Base-by-base conservation (phyloP, 2,888 invertebrate species). In the Lordiphosa fenestrarum region DNA sequence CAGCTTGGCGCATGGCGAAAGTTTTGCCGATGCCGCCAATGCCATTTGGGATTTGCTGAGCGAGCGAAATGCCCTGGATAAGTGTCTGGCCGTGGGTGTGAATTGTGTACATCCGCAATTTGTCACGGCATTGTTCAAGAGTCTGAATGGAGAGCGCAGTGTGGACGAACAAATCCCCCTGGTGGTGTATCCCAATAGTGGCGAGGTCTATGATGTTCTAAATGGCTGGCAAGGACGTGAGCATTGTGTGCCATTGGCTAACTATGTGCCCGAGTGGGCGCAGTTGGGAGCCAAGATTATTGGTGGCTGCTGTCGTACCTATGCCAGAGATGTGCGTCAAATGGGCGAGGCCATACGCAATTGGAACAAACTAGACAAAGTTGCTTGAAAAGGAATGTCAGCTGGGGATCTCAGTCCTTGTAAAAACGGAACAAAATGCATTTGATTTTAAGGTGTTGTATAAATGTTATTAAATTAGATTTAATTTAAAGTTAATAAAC, bases 161-260 rank as follows among this genome's bases (percentile, higher is more conserved):
- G 80, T 87, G 3, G 88, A 72, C 71, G 88, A 90, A 6, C 84
- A 71, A 49, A 92, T 96, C 59, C 95, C 96, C 2, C 90, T 97
- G 53, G 93, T 98, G 56, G 96, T 95, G 23, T 98, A 98, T 90
- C 97, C 98, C 3, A 98, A 98, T 88, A 96, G 96, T 81, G 98
- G 98, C 0, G 90, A 90, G 60, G 71, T 87, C 0, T 88, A 88
- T 46, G 83, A 86, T 58, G 86, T 87, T 7, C 60, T 67, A 25
- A 78, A 68, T 6, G 90, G 90, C 46, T 94, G 95, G 95, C 92
- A 93, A 69, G 93, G 94, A 66, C 91, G 92, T 50, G 93, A 93
- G 72, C 93, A 93, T 85, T 93, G 93, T 86, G 92, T 93, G 67
- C 91, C 94, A 1, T 91, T 96, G 0, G 93, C 93, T 63, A 91